phyloP scores from a whole-genome alignment of 2,113 vertebrate species.

The Cavia aperea region DNA sequence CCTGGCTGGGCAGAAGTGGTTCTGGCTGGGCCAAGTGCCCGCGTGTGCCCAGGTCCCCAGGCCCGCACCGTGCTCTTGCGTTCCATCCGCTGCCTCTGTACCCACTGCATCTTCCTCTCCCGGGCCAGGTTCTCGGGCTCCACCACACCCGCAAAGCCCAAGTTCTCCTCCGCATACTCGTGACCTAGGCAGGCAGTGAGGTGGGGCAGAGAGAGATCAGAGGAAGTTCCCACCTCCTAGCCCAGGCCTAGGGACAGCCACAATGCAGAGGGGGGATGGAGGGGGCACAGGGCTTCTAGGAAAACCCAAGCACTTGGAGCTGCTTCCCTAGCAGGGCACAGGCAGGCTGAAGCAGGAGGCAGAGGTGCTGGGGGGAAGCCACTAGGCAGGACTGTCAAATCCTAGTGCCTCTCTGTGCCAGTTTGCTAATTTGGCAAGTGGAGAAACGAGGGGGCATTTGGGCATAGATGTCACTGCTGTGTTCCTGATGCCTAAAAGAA shows the following conservation, averaged over 20 bases:
- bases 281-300: not conserved
- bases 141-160: constrained; percentile 89
- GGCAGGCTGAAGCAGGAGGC: not conserved
- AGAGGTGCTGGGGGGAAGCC: not conserved
- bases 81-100: constrained; percentile 82
- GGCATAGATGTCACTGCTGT: not conserved
- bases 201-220: not conserved
- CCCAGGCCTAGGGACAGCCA: rapidly evolving
- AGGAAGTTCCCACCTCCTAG: not conserved
- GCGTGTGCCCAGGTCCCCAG: not conserved
- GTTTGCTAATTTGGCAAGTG: not conserved
- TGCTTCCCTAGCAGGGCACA: not conserved
- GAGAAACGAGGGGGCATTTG: not conserved
- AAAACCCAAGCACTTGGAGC: not conserved
- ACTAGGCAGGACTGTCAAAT: not conserved
- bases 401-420: not conserved
- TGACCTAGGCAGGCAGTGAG: constrained; percentile 79
- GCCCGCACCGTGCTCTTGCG: constrained; percentile 86
- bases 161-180: constrained; percentile 93
- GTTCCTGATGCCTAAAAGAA: not conserved
- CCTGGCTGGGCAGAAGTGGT: not conserved
- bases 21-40: not conserved
- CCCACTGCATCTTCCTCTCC: constrained; percentile 89
- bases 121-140: constrained; percentile 83
- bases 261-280: not conserved